These are phyloP conservation scores for Bhutanitis thaidina DNA, from an alignment of 2,888 invertebrate genomes.

Conservation along the genomic window DNA sequence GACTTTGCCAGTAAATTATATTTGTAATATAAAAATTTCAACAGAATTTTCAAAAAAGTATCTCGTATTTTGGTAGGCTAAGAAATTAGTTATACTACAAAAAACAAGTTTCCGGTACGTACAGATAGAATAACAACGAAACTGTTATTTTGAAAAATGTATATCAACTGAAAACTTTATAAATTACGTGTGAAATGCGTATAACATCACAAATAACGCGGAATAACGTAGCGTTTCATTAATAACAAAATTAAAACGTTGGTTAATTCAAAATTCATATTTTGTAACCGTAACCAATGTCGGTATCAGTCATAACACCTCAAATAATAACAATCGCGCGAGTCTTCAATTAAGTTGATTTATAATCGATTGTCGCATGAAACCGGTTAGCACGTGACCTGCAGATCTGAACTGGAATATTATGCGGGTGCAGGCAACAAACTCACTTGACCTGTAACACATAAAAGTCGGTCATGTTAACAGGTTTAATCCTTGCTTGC, in stretches of 20 bases:
- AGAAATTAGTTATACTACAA: no score
- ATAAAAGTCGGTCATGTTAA: constrained; percentile 52
- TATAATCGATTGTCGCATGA: constrained; percentile 60
- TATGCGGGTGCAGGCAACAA: constrained; percentile 61
- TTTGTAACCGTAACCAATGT: constrained; percentile 19
- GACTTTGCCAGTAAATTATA: neutral
- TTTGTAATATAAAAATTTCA: no score
- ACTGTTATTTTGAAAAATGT: no score
- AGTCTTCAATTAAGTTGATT: constrained; percentile 47
- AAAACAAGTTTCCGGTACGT: no score
- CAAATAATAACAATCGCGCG: constrained; percentile 33
- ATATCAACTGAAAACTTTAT: no score
- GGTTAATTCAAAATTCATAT: neutral
- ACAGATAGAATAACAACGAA: no score
- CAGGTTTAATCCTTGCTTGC: constrained; percentile 61
- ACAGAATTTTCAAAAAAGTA: no score
- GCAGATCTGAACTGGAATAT: constrained; percentile 55
- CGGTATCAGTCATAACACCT: constrained; percentile 27
- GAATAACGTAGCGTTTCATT: neutral
- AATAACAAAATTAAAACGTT: no score
- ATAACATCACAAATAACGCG: neutral
- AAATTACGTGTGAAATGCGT: no score
- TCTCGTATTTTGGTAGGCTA: no score
- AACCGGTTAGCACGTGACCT: constrained; percentile 48
- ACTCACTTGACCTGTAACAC: constrained; percentile 62